A percentile compares a stretch with the other conserved stretches of the same genome.
phyloP scores from a whole-genome alignment of 53 echinoderm and acorn worm species.

The Patiria pectinifera region DNA sequence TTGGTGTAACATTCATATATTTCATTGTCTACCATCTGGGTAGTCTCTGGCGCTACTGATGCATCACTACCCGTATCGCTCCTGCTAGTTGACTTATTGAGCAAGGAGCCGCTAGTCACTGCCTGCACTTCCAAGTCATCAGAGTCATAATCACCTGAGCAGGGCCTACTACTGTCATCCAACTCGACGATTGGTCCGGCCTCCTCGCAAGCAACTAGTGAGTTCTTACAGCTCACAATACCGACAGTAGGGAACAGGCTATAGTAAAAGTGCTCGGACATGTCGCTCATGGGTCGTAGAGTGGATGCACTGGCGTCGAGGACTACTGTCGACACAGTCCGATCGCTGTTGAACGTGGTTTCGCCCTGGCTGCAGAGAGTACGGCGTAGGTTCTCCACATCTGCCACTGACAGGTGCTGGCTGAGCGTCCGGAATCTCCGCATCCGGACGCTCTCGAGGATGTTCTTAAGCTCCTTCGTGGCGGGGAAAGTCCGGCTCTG shows the following conservation, averaged over 20 bases:
- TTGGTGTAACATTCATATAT: slow-evolving; percentile 80
- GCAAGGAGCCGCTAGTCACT: slow-evolving; percentile 38
- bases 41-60: slow-evolving; percentile 55
- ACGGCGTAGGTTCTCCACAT: slow-evolving; percentile 79
- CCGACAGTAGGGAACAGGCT: slow-evolving; percentile 79
- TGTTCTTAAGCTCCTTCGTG: slow-evolving; percentile 76
- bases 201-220: slow-evolving; percentile 44
- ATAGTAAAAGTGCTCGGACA: slow-evolving; percentile 90
- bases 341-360: slow-evolving; percentile 58
- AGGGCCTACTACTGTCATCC: background rate
- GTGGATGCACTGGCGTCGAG: slow-evolving; percentile 75
- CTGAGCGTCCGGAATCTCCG: slow-evolving; percentile 85
- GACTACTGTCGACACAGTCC: slow-evolving; percentile 81
- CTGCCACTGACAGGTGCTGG: slow-evolving; percentile 78
- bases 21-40: slow-evolving; percentile 92
- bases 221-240: slow-evolving; percentile 40
- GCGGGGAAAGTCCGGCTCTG: slow-evolving; percentile 79
- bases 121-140: slow-evolving; percentile 50
- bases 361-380: slow-evolving; percentile 62
- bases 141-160: slow-evolving; percentile 32
- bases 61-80: slow-evolving; percentile 19
- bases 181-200: slow-evolving; percentile 10
- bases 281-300: slow-evolving; percentile 81
- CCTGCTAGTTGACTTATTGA: background rate
- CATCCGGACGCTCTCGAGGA: slow-evolving; percentile 81